Evolutionary conservation across 1,140 invertebrate genomes (phyloP).

Genomic region (Sycobia sp.): DNA sequence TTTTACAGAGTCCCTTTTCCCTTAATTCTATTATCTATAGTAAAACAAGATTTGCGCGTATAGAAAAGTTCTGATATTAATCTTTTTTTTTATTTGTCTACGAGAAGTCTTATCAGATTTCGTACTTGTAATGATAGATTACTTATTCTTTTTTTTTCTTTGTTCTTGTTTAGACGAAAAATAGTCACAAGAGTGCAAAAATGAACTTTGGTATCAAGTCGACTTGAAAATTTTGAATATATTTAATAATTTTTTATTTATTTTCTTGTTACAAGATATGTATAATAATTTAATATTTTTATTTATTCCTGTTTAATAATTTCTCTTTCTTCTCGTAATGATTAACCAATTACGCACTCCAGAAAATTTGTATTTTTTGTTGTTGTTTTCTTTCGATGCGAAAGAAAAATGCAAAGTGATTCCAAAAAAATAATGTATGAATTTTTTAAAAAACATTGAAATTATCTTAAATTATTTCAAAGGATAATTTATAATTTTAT

Average conservation of each 20-base stretch:
- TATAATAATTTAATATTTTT: slow-evolving; percentile 14
- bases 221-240: slow-evolving; percentile 17
- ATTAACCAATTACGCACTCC: slow-evolving; percentile 34
- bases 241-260: neutral
- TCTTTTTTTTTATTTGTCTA: too few relatives aligned
- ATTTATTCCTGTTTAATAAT: neutral
- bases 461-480: neutral
- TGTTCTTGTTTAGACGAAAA: slow-evolving; percentile 4
- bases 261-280: slow-evolving; percentile 27
- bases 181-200: slow-evolving; percentile 18
- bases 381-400: slow-evolving; percentile 33
- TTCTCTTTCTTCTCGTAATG: slow-evolving; percentile 13
- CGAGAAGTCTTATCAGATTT: too few relatives aligned
- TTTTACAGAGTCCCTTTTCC: neutral
- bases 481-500: neutral
- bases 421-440: slow-evolving; percentile 13
- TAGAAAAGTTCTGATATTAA: too few relatives aligned
- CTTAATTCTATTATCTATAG: neutral
- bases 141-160: neutral
- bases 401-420: slow-evolving; percentile 29
- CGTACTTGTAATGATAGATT: too few relatives aligned
- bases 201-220: slow-evolving; percentile 26
- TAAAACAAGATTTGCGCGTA: slow-evolving; percentile 5
- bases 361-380: slow-evolving; percentile 12
- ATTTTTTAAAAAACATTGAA: neutral